These are phyloP conservation scores for Rana temporaria DNA, from an alignment of 2,113 vertebrate genomes.

Conservation along the genomic window DNA sequence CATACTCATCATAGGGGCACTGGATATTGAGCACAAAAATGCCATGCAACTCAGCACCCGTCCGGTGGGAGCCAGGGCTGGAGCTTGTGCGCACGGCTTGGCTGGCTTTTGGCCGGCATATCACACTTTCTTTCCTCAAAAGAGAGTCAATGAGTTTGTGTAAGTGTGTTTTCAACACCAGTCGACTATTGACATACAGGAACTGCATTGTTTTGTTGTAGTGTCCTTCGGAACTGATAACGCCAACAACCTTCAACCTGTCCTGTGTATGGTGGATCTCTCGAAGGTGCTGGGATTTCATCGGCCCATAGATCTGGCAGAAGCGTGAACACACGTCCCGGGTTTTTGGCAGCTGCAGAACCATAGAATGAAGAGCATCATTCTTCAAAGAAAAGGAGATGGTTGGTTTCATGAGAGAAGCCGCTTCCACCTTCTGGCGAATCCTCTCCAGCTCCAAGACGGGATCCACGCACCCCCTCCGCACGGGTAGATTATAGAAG, in stretches of 20 bases:
- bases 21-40: slow-evolving; percentile 89
- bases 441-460: slow-evolving; percentile 87
- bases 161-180: slow-evolving; percentile 90
- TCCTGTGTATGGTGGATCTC: slow-evolving; percentile 77
- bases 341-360: slow-evolving; percentile 90
- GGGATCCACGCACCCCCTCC: slow-evolving; percentile 84
- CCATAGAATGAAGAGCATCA: slow-evolving; percentile 81
- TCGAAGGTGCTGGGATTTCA: slow-evolving; percentile 83
- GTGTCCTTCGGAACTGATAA: slow-evolving; percentile 88
- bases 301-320: slow-evolving; percentile 85
- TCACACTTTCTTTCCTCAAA: slow-evolving; percentile 80
- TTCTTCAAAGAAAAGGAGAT: slow-evolving; percentile 92
- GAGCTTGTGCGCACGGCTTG: slow-evolving; percentile 61
- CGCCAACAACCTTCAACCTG: slow-evolving; percentile 82
- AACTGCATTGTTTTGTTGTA: slow-evolving; percentile 93
- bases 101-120: slow-evolving; percentile 74
- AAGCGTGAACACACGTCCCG: slow-evolving; percentile 86
- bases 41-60: slow-evolving; percentile 79
- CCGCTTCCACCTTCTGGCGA: slow-evolving; percentile 85
- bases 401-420: slow-evolving; percentile 88
- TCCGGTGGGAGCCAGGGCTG: slow-evolving; percentile 76
- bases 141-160: slow-evolving; percentile 90
- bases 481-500: slow-evolving; percentile 89
- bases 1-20: slow-evolving; percentile 86
- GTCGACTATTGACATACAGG: slow-evolving; percentile 88